Conservation (phyloP, 2,797 vertebrate species). For the Gila robusta region DNA sequence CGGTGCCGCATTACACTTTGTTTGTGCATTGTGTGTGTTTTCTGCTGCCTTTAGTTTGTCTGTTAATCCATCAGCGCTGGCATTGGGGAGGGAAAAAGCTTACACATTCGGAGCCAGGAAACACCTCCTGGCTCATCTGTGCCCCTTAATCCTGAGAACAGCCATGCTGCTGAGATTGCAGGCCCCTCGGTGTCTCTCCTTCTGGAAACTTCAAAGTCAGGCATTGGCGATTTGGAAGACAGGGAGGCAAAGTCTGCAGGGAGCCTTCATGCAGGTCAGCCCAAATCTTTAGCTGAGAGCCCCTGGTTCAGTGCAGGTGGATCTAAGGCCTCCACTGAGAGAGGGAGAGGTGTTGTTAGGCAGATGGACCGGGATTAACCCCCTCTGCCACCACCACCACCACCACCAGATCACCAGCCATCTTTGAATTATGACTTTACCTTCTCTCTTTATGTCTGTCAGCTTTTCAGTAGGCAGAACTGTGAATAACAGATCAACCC, state of each 20-base stretch:
- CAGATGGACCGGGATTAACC: constrained; percentile 53
- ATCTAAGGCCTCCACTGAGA: constrained; percentile 46
- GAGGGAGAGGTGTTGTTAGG: constrained; percentile 30
- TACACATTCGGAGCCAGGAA: constrained; percentile 66
- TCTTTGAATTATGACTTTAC: constrained; percentile 38
- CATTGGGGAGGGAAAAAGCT: constrained; percentile 54
- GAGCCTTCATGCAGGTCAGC: constrained; percentile 63
- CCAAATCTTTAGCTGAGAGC: constrained; percentile 61
- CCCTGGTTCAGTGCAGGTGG: constrained; percentile 46
- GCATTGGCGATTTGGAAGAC: constrained; percentile 57
- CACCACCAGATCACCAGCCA: background rate
- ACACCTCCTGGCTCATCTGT: constrained; percentile 71
- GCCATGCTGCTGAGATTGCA: constrained; percentile 75
- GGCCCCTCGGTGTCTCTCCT: constrained; percentile 72
- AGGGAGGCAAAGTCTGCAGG: constrained; percentile 66
- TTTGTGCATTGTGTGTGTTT: constrained; percentile 56
- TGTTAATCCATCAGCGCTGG: constrained; percentile 75
- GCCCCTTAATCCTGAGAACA: constrained; percentile 76
- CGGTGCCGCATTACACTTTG: constrained; percentile 53
- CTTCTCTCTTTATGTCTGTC: constrained; percentile 2
- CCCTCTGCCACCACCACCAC: background rate
- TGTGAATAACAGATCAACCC: constrained; percentile 9
- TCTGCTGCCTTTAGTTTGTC: constrained; percentile 69
- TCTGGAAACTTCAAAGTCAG: constrained; percentile 80
- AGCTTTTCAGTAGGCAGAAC: background rate